Evolutionary conservation across 1,140 invertebrate species (phyloP), one percentile per base, ranked within the genome.

Genomic region (Whitmania pigra): DNA sequence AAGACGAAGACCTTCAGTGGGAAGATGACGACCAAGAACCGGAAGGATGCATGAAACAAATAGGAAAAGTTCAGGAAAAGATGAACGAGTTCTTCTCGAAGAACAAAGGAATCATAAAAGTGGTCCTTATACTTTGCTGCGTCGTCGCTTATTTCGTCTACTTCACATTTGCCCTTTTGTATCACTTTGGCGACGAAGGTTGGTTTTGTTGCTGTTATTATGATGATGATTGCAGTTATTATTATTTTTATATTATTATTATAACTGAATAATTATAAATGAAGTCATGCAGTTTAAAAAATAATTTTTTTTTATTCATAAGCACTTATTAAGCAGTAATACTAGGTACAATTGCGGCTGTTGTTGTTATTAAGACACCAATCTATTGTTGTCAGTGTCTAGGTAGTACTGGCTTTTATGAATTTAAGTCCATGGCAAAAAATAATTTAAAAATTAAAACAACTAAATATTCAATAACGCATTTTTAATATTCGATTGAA

Each of bases 101-200:
- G n/a, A 22, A 68, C 36, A 18, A 18, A 36, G 17, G 36, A 17
- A 43, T 36, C 36, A 22, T 68, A 25, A 68, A 68, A 43, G 17
- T 68, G 3, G 0, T 25, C n/a, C 15, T 68, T 68, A 2, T 68
- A 25, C n/a, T 68, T 11, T 36, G 2, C 5, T 25, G 68, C 20
- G n/a, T 71, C 22, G 43, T 60, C 0, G n/a, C 22, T 17, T 71
- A 71, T 22, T 71, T 49, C 25, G 69, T 43, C 22, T 71, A 71
- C 31, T 71, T 71, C 69, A 54, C 53, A 4, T 71, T 31, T 36
- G 69, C 69, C n/a, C 25, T 71, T 25, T 15, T 22, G 53, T 53
- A 71, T 22, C 25, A 71, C 22, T 71, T 55, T 20, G 53, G 43
- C 9, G 43, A 54, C 53, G 43, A 71, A 29, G 69, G 69, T 71